Base-by-base conservation (phyloP, 2,797 vertebrate species). In the Cyclopterus lumpus region DNA sequence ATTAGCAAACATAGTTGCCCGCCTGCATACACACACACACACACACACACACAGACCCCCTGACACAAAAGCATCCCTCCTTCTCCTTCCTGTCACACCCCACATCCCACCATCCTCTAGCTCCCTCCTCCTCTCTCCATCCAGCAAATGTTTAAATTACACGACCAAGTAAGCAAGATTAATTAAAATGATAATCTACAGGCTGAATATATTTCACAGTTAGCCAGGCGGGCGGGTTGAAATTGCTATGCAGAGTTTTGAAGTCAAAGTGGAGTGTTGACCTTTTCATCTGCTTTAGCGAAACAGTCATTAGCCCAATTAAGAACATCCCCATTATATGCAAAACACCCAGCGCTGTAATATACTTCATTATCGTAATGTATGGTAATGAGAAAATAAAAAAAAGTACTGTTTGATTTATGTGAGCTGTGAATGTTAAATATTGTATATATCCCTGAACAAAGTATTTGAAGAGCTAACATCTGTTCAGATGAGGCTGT, bases 101-200 rank as follows among this genome's bases (percentile, higher is more conserved):
- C 51, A 3, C 65, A 68, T 86, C 78, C 84, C 71, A 55, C 71
- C 73, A 79, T 69, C 73, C 76, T 80, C 85, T 34, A 51, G 70
- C 71, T 82, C 77, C 42, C 83, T 63, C 67, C 63, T 71, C 80
- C 60, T 82, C 77, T 70, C 73, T 83, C 83, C 83, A 85, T 80
- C 84, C 86, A 81, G 80, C 88, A 91, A 93, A 94, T 94, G 94
- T 95, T 95, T 95, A 95, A 95, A 95, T 95, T 95, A 94, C 94
- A 95, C 91, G 91, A 94, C 89, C 94, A 94, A 94, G 92, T 94
- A 95, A 94, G 93, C 94, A 95, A 95, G 93, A 95, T 94, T 95
- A 94, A 95, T 95, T 95, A 94, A 94, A 94, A 94, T 93, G 93
- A 94, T 95, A 94, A 95, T 95, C 90, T 92, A 88, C 71, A 88